Base-by-base conservation (phyloP, 2,888 invertebrate genomes). In the Nomada ferruginata region DNA sequence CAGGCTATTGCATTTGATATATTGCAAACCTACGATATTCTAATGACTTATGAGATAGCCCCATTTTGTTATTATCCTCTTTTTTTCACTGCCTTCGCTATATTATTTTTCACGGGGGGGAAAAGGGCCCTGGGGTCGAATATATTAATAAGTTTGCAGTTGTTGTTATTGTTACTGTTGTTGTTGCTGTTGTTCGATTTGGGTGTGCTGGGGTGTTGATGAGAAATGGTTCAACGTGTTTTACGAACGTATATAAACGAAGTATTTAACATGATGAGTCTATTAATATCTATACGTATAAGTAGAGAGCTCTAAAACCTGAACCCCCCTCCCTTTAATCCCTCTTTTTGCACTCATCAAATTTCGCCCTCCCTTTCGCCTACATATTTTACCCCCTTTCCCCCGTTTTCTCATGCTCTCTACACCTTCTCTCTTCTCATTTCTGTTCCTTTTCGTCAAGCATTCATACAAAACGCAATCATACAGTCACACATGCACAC, bases 1-100 rank as follows among this genome's bases (percentile, higher is more conserved):
- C 85, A 89, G 87, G 87, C 90, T 92, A 91, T 92, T 92, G 92
- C 92, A 91, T 90, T 90, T 90, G 86, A 88, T 90, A 91, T 92
- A 91, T 92, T 92, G 92, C 91, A 89, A 90, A 91, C 90, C 91
- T 92, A 92, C 90, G 87, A 87, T 73, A 73, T 87, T 90, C 91
- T 92, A 92, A 90, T 92, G 91, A 92, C 92, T 92, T 91, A 89
- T 85, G 86, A 86, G 82, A 87, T 87, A 87, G 84, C 85, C 87
- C 82, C 83, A 68, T 85, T 73, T 55, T 81, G 64, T 76, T 78
- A 59, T 42, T 64, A 23, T 71, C 53, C 26, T 73, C 52, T 13
- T 60, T 29, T 70, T 26, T 60, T 63, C 36, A 42, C 63, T 71
- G 81, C 9, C 44, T 69, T 69, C n/a, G 18, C 44, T 42, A 23